phyloP scores from a whole-genome alignment of 2,888 invertebrate genomes.

The Stictocephala bisonia region DNA sequence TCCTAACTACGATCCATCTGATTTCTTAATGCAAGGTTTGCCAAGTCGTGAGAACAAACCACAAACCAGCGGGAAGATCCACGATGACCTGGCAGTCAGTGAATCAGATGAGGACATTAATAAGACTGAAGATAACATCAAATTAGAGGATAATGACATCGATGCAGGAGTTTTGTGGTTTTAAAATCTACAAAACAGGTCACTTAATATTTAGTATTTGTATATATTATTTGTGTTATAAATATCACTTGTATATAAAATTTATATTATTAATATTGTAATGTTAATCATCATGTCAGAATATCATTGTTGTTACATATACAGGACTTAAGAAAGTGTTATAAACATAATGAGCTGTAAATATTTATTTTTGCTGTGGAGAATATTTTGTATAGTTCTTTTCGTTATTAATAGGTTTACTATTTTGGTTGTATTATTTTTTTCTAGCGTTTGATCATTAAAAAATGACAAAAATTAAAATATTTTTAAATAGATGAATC shows the following conservation, averaged over 20 bases:
- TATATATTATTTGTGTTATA: background rate
- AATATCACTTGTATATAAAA: conserved; percentile 23
- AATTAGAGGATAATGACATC: conserved; percentile 59
- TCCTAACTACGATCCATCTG: conserved; percentile 88
- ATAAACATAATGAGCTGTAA: no score
- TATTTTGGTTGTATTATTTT: no score
- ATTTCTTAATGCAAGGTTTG: conserved; percentile 75
- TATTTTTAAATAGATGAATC: no score
- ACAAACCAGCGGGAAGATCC: conserved; percentile 70
- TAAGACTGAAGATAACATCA: conserved; percentile 57
- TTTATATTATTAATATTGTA: background rate
- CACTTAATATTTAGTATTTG: background rate
- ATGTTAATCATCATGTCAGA: background rate
- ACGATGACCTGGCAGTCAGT: conserved; percentile 80
- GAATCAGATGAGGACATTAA: conserved; percentile 78
- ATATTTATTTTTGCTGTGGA: background rate
- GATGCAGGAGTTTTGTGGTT: conserved; percentile 72
- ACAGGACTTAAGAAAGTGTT: no score
- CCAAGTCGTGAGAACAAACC: conserved; percentile 57
- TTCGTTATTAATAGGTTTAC: no score
- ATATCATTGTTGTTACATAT: background rate
- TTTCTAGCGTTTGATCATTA: no score
- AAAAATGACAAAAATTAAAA: no score
- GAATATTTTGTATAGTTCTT: background rate
- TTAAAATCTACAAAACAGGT: conserved; percentile 60